These are phyloP conservation scores for Tenthredo scrophulariae DNA, from an alignment of 2,888 invertebrate species.

Conservation along the genomic window DNA sequence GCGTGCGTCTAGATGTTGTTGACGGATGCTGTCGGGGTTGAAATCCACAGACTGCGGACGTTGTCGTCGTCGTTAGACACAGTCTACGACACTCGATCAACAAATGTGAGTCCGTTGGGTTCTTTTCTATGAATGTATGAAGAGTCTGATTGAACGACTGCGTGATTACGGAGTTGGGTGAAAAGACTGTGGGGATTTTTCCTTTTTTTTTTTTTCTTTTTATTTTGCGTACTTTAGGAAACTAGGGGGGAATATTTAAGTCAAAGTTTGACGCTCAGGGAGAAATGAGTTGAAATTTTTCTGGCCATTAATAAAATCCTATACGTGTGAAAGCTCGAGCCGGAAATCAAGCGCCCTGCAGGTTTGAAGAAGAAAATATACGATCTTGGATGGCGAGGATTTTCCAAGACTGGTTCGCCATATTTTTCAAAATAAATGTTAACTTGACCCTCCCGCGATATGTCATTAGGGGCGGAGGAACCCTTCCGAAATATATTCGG, in stretches of 20 bases:
- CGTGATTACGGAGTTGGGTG: not conserved
- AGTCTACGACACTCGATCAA: slow-evolving; percentile 11
- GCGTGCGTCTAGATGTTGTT: slow-evolving; percentile 62
- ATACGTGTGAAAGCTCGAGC: not conserved
- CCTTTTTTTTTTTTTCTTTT: not conserved
- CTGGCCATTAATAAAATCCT: slow-evolving; percentile 4
- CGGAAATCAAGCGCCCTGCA: slow-evolving; percentile 35
- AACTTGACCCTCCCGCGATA: slow-evolving; percentile 41
- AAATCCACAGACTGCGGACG: not conserved
- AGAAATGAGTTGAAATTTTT: slow-evolving; percentile 16
- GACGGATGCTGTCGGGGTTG: slow-evolving; percentile 63
- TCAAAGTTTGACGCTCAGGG: slow-evolving; percentile 10
- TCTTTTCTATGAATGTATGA: not conserved
- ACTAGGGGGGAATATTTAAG: not conserved
- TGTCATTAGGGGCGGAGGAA: slow-evolving; percentile 18
- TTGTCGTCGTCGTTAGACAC: not conserved
- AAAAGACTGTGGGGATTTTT: not conserved
- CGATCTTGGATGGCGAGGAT: slow-evolving; percentile 14
- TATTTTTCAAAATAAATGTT: slow-evolving; percentile 45
- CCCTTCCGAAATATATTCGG: slow-evolving; percentile 27
- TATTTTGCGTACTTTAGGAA: not conserved
- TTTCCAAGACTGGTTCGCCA: slow-evolving; percentile 31
- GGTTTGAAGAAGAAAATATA: slow-evolving; percentile 32
- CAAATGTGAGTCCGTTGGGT: not conserved
- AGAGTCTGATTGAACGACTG: not conserved